These are phyloP conservation scores for Agriotes lineatus DNA, from an alignment of 2,888 invertebrate genomes.

Conservation along the genomic window DNA sequence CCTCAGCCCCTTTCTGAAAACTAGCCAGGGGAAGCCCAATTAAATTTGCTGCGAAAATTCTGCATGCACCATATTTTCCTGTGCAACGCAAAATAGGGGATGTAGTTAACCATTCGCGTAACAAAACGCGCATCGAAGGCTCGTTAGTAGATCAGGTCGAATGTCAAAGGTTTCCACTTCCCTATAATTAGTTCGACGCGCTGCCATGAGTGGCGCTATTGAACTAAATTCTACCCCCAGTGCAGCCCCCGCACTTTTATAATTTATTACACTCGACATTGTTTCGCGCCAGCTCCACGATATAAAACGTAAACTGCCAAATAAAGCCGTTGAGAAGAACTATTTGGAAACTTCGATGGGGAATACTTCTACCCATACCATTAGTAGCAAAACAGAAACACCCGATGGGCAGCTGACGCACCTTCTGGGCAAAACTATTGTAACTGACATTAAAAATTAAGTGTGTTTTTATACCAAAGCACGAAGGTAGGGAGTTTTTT, in stretches of 20 bases:
- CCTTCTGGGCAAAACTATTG: not conserved
- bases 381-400: not conserved
- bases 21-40: too few species aligned
- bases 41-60: not conserved
- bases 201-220: slow-evolving; percentile 59
- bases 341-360: not conserved
- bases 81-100: slow-evolving; percentile 22
- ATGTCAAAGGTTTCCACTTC: slow-evolving; percentile 68
- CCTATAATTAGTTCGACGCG: slow-evolving; percentile 65
- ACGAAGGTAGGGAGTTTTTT: too few species aligned
- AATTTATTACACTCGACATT: slow-evolving; percentile 29
- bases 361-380: not conserved
- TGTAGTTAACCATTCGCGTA: slow-evolving; percentile 54
- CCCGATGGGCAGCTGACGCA: not conserved
- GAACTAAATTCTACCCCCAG: slow-evolving; percentile 41
- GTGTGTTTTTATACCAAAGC: slow-evolving; percentile 9
- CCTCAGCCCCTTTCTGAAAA: too few species aligned
- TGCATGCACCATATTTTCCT: not conserved
- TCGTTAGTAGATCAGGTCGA: slow-evolving; percentile 66
- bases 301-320: slow-evolving; percentile 11
- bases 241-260: slow-evolving; percentile 28
- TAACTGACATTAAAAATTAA: not conserved
- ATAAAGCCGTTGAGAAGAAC: not conserved
- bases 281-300: slow-evolving; percentile 7
- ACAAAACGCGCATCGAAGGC: slow-evolving; percentile 63